phyloP scores from a whole-genome alignment of 2,113 vertebrate species.

The Misgurnus anguillicaudatus region DNA sequence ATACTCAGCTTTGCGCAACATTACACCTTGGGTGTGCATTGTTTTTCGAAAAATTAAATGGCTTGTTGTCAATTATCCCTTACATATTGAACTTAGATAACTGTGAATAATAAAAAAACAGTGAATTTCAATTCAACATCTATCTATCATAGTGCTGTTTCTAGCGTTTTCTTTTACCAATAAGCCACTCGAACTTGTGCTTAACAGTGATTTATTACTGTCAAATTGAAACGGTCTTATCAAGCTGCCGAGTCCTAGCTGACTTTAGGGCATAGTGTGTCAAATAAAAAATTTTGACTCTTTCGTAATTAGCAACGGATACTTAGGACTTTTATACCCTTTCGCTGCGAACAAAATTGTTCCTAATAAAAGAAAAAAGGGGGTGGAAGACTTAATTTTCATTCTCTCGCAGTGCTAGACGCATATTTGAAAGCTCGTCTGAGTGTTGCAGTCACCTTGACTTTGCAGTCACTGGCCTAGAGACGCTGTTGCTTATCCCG shows the following conservation, averaged over 20 bases:
- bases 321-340: slow-evolving; percentile 81
- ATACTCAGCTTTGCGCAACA: too few relatives aligned
- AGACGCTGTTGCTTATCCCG: slow-evolving; percentile 78
- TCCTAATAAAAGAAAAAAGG: slow-evolving; percentile 79
- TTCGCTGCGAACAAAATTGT: slow-evolving; percentile 80
- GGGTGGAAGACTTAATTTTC: slow-evolving; percentile 77
- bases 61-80: too few relatives aligned
- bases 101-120: slow-evolving; percentile 19
- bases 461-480: slow-evolving; percentile 75
- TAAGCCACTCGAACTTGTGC: too few relatives aligned
- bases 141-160: too few relatives aligned
- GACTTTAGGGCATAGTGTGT: slow-evolving; percentile 79
- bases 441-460: slow-evolving; percentile 82
- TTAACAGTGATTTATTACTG: slow-evolving; percentile 51
- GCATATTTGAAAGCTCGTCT: slow-evolving; percentile 69
- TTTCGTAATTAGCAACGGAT: slow-evolving; percentile 76
- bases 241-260: slow-evolving; percentile 69
- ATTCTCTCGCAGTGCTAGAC: slow-evolving; percentile 34
- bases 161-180: too few relatives aligned
- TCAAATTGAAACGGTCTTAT: slow-evolving; percentile 74
- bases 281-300: slow-evolving; percentile 81
- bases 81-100: slow-evolving; percentile 28
- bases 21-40: too few relatives aligned
- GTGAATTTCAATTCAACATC: too few relatives aligned
- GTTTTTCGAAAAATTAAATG: too few relatives aligned